Evolutionary conservation across 2,797 vertebrate genomes (phyloP).

Genomic region (Nannoperca australis): DNA sequence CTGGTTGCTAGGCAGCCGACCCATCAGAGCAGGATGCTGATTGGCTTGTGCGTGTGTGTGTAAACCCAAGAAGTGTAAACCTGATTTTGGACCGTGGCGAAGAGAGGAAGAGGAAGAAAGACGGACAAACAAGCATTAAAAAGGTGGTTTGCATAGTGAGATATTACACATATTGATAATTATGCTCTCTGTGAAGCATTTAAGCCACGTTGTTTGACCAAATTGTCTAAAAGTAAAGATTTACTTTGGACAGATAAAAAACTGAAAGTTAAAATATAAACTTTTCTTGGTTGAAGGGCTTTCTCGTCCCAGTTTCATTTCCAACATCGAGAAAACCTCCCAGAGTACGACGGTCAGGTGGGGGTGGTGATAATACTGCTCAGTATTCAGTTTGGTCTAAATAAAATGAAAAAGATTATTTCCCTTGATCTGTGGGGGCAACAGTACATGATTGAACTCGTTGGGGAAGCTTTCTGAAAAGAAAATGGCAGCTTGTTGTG

Average conservation of each 20-base stretch:
- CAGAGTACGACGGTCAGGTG: background rate
- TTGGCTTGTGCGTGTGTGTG: constrained; percentile 44
- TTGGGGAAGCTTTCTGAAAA: constrained; percentile 6
- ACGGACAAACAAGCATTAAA: background rate
- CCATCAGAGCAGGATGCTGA: constrained; percentile 60
- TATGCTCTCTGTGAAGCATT: background rate
- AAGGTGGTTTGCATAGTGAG: background rate
- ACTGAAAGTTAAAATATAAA: background rate
- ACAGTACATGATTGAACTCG: background rate
- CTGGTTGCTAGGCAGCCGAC: constrained; percentile 76
- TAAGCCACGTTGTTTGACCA: background rate
- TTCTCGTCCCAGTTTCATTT: constrained; percentile 19
- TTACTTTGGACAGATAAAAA: background rate
- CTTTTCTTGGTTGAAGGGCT: background rate
- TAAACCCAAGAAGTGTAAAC: constrained; percentile 27
- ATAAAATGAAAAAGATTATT: constrained; percentile 25
- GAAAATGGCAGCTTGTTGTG: constrained; percentile 3
- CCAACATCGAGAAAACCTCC: background rate
- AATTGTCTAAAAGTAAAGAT: background rate
- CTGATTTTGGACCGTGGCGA: constrained; percentile 14
- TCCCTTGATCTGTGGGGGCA: background rate
- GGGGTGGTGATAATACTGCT: background rate
- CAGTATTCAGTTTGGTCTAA: constrained; percentile 8
- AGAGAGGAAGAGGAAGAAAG: background rate
- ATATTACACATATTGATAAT: background rate